Conservation (phyloP, 2,113 vertebrate genomes). For the Gopherus flavomarginatus region DNA sequence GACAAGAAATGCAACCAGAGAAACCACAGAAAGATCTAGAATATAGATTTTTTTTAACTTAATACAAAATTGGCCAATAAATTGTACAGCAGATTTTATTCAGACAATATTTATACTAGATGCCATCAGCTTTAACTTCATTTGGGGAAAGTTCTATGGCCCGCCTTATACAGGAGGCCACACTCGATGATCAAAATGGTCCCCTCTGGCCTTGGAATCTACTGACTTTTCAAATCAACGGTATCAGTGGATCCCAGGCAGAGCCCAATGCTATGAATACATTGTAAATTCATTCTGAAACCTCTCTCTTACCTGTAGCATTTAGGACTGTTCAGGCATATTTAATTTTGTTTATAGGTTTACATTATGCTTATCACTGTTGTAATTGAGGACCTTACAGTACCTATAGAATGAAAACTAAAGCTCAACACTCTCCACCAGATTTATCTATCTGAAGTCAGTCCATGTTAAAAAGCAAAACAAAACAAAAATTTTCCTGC, state of each 20-base stretch:
- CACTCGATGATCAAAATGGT: neutral
- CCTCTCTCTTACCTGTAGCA: neutral
- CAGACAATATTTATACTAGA: neutral
- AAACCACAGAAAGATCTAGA: neutral
- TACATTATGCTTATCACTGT: neutral
- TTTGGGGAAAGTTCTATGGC: neutral
- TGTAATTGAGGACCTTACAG: neutral
- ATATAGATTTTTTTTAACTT: neutral
- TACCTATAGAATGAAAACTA: neutral
- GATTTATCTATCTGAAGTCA: neutral
- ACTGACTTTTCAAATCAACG: neutral
- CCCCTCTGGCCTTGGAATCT: neutral
- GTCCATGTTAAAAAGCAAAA: neutral
- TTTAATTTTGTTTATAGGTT: neutral
- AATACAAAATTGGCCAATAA: neutral
- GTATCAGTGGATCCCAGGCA: neutral
- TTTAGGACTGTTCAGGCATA: neutral
- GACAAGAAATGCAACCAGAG: neutral
- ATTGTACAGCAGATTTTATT: neutral
- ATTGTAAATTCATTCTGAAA: neutral
- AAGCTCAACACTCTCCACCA: neutral
- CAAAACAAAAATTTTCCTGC: neutral
- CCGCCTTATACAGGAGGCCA: neutral
- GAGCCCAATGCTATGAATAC: neutral
- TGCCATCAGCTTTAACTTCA: neutral